These are phyloP conservation scores for Caenorhabditis doughertyi DNA, from an alignment of 2,888 invertebrate genomes.

Conservation along the genomic window DNA sequence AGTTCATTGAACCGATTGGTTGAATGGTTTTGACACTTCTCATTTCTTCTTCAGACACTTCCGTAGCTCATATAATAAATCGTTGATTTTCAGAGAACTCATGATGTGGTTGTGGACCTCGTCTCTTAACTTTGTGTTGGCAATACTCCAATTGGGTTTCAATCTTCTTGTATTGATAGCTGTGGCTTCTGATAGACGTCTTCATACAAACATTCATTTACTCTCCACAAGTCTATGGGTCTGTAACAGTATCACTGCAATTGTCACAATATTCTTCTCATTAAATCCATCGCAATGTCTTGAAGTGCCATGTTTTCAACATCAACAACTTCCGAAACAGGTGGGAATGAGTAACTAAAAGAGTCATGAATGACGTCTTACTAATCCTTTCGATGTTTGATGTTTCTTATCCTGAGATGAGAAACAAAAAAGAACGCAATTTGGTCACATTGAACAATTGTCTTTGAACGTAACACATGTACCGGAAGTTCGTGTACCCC, in stretches of 20 bases:
- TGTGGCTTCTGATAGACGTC: slow-evolving; percentile 65
- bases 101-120: slow-evolving; percentile 72
- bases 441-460: slow-evolving; percentile 23
- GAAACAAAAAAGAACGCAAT: no score
- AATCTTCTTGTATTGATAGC: slow-evolving; percentile 70
- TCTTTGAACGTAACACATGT: slow-evolving; percentile 5
- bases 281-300: slow-evolving; percentile 66
- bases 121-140: slow-evolving; percentile 70
- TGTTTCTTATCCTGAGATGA: slow-evolving; percentile 25
- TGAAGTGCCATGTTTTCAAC: slow-evolving; percentile 57
- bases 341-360: slow-evolving; percentile 29
- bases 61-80: not conserved
- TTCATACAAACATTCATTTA: slow-evolving; percentile 69
- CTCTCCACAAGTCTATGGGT: slow-evolving; percentile 72
- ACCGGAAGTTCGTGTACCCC: slow-evolving; percentile 33
- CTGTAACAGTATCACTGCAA: slow-evolving; percentile 72
- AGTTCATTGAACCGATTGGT: slow-evolving; percentile 33
- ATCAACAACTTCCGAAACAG: slow-evolving; percentile 55
- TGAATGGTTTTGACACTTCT: slow-evolving; percentile 38
- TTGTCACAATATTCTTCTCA: slow-evolving; percentile 72
- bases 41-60: slow-evolving; percentile 22
- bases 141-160: slow-evolving; percentile 72
- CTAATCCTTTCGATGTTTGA: slow-evolving; percentile 34
- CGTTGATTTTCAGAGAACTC: slow-evolving; percentile 19
- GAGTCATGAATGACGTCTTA: slow-evolving; percentile 22